Conservation (phyloP, 2,888 invertebrate genomes). For the Pristionchus arcanus region DNA sequence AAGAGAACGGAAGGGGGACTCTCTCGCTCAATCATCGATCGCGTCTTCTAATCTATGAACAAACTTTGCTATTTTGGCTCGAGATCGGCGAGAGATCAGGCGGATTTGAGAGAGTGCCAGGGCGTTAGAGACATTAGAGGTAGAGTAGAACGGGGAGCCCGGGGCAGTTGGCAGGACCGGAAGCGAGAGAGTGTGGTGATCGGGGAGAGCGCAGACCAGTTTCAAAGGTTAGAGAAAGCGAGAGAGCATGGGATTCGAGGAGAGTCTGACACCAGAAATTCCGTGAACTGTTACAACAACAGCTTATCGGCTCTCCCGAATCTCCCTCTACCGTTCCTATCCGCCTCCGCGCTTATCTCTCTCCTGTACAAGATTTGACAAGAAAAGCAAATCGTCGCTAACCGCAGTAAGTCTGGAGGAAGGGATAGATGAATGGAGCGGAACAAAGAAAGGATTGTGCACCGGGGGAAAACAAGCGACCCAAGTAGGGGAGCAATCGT, state of each 20-base stretch:
- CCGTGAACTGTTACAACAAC: conserved; percentile 43
- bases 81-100: background rate
- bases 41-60: background rate
- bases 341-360: background rate
- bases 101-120: background rate
- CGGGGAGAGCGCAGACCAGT: background rate
- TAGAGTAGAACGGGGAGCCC: background rate
- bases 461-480: conserved; percentile 23
- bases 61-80: conserved; percentile 27
- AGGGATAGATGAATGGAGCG: background rate
- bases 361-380: conserved; percentile 19
- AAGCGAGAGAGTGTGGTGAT: conserved; percentile 9
- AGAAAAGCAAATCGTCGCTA: conserved; percentile 4
- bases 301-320: conserved; percentile 7
- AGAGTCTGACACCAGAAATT: background rate
- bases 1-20: background rate
- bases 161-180: conserved; percentile 6
- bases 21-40: conserved; percentile 12
- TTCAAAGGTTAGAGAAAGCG: no score
- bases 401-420: conserved; percentile 33
- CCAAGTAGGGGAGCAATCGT: no score
- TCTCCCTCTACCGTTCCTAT: background rate
- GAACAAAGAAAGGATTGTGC: background rate
- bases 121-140: background rate
- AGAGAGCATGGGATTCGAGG: background rate